Conservation (phyloP, 1,140 invertebrate species). For the Cheumatopsyche charites region DNA sequence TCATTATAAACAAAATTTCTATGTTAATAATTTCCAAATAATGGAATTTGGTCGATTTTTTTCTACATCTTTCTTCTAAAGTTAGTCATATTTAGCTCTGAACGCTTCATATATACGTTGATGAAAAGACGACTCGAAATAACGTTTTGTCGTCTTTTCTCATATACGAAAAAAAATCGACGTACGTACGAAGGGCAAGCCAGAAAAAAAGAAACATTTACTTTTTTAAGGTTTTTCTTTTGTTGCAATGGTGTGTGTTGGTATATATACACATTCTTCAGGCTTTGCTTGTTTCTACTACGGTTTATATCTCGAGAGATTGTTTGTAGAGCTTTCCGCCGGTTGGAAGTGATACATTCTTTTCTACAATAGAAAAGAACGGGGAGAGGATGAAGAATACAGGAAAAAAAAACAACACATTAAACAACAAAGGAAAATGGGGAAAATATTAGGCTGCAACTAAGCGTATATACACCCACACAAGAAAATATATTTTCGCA, state of each 20-base stretch:
- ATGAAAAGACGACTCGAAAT: background rate
- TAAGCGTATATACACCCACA: background rate
- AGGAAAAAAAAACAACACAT: constrained; percentile 29
- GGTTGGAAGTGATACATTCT: constrained; percentile 35
- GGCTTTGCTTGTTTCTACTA: constrained; percentile 21
- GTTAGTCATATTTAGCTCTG: too few relatives aligned
- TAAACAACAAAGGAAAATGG: constrained; percentile 32
- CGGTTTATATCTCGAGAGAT: constrained; percentile 32
- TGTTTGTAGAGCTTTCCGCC: constrained; percentile 31
- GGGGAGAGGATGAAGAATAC: background rate
- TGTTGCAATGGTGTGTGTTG: constrained; percentile 7
- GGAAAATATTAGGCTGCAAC: constrained; percentile 25
- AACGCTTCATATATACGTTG: too few relatives aligned
- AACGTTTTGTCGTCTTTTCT: background rate
- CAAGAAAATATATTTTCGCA: constrained; percentile 29
- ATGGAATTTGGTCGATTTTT: too few relatives aligned
- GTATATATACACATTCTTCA: background rate
- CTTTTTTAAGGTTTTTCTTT: background rate
- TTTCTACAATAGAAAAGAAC: constrained; percentile 29
- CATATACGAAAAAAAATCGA: background rate
- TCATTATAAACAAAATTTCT: too few relatives aligned
- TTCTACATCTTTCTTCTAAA: too few relatives aligned
- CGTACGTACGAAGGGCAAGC: background rate
- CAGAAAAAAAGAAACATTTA: constrained; percentile 1
- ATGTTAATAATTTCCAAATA: too few relatives aligned